Percentiles rank a stretch among this genome's conserved stretches.
These are phyloP conservation scores for Horisme vitalbata DNA, from an alignment of 2,888 invertebrate species.

Conservation along the genomic window DNA sequence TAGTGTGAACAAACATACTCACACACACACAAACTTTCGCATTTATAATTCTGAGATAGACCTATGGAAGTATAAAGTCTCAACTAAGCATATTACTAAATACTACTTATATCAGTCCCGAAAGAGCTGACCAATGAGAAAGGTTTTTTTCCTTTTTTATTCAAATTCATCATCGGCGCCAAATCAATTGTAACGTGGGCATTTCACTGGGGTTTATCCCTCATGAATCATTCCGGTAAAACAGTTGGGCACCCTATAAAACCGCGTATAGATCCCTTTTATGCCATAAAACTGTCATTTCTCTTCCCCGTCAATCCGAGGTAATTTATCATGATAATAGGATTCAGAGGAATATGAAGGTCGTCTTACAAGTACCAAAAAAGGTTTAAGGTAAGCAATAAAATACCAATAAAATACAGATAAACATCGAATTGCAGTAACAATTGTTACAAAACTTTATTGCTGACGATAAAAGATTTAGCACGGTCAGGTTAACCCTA, in stretches of 20 bases:
- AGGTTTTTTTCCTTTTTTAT: conserved; percentile 12
- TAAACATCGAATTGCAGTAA: conserved; percentile 21
- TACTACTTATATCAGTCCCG: background rate
- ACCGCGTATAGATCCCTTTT: conserved; percentile 12
- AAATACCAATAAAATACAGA: conserved; percentile 16
- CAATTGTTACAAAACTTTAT: conserved; percentile 23
- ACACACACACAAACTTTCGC: too few species aligned
- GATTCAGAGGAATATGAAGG: conserved; percentile 8
- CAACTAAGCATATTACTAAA: too few species aligned
- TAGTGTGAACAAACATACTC: too few species aligned
- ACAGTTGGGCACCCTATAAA: conserved; percentile 17
- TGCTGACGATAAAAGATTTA: conserved; percentile 14
- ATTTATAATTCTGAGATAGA: too few species aligned
- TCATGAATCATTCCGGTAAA: conserved; percentile 19
- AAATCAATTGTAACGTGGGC: conserved; percentile 12
- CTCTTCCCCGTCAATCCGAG: conserved; percentile 9
- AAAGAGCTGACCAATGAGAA: background rate
- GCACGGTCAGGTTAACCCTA: conserved; percentile 5
- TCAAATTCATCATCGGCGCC: background rate
- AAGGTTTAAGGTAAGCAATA: conserved; percentile 7
- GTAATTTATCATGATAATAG: conserved; percentile 20
- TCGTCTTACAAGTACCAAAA: conserved; percentile 5
- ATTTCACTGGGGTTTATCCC: conserved; percentile 19
- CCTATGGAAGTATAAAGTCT: too few species aligned
- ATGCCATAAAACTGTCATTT: conserved; percentile 16